Percentiles rank a stretch among this genome's conserved stretches.
These are phyloP conservation scores for Corvus hawaiiensis DNA, from an alignment of 2,113 vertebrate genomes.

Conservation along the genomic window DNA sequence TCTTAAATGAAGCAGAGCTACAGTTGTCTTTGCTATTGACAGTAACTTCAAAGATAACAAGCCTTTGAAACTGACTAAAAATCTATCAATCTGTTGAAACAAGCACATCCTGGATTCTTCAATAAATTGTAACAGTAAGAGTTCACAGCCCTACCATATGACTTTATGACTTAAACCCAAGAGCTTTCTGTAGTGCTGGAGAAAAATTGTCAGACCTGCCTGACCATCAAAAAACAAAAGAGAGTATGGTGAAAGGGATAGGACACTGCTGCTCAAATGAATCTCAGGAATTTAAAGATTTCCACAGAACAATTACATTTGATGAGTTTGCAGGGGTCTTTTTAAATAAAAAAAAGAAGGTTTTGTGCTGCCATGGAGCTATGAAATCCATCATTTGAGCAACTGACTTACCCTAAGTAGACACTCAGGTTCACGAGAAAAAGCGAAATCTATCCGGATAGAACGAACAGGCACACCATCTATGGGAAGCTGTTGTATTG, in stretches of 20 bases:
- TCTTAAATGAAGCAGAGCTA: not conserved
- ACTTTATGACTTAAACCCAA: not conserved
- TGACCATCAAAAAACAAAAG: not conserved
- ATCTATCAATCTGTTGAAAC: not conserved
- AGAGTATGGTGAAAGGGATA: accelerated
- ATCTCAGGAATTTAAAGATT: not conserved
- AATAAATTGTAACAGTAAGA: not conserved
- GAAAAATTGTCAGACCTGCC: not conserved
- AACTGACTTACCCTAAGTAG: not conserved
- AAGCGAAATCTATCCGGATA: not conserved
- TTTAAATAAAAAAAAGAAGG: not conserved
- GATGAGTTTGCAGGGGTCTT: not conserved
- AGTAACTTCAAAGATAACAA: not conserved
- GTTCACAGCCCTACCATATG: not conserved
- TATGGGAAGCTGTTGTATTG: not conserved
- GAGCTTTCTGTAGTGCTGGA: not conserved
- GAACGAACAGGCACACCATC: not conserved
- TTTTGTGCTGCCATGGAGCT: not conserved
- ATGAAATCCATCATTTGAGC: not conserved
- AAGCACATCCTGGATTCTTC: not conserved
- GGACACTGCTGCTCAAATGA: not conserved
- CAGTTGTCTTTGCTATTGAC: not conserved
- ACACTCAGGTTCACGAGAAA: not conserved
- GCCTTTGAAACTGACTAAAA: not conserved
- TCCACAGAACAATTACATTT: not conserved